Evolutionary conservation across 2,797 vertebrate species (phyloP).

Genomic region (Argya squamiceps): DNA sequence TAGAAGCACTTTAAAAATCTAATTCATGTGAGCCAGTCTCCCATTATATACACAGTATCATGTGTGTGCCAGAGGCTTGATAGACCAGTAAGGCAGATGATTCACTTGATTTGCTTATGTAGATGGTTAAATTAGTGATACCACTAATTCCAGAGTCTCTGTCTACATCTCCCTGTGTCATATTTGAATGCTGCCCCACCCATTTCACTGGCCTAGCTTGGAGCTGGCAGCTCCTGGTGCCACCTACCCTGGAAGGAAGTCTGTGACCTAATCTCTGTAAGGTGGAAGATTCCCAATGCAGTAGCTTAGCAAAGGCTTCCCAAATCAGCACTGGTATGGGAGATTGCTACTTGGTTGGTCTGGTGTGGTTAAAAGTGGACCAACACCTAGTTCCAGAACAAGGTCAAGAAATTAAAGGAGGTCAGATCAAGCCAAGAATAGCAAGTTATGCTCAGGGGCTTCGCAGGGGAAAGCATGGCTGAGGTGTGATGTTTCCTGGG

Average conservation of each 20-base stretch:
- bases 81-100: conserved; percentile 12
- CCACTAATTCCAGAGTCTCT: not conserved
- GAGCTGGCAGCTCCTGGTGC: not conserved
- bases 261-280: not conserved
- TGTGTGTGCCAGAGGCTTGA: not conserved
- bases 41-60: not conserved
- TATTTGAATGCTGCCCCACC: not conserved
- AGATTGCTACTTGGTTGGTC: conserved; percentile 20
- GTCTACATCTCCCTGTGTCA: not conserved
- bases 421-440: conserved; percentile 46
- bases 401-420: conserved; percentile 60
- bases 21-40: not conserved
- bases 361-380: conserved; percentile 18
- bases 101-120: conserved; percentile 50
- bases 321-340: not conserved
- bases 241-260: conserved; percentile 11
- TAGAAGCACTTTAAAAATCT: conserved; percentile 21
- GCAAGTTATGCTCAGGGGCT: not conserved
- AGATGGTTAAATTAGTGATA: conserved; percentile 18
- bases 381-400: conserved; percentile 46
- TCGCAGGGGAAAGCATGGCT: not conserved
- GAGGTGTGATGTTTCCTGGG: not conserved
- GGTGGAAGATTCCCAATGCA: not conserved
- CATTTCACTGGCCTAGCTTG: not conserved
- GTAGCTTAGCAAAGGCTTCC: conserved; percentile 4